Conservation (phyloP, 2,113 vertebrate species). For the Australoheros scitulus region DNA sequence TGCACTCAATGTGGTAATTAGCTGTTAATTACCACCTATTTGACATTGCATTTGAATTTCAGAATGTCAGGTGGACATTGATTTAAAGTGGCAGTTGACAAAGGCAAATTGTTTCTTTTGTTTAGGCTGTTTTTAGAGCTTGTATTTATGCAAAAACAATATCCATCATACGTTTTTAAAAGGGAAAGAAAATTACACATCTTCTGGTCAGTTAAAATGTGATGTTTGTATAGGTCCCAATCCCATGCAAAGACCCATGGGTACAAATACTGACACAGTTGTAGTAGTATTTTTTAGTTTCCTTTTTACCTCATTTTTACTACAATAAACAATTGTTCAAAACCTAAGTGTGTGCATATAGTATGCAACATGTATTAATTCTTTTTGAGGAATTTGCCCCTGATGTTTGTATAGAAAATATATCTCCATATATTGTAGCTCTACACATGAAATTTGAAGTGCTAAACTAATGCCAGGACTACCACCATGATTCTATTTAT, state of each 20-base stretch:
- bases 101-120: constrained; percentile 14
- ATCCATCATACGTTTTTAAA: constrained; percentile 36
- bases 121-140: constrained; percentile 2
- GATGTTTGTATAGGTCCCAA: constrained; percentile 7
- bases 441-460: background rate
- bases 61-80: background rate
- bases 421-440: constrained; percentile 11
- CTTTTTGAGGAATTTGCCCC: constrained; percentile 16
- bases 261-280: background rate
- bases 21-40: background rate
- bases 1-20: constrained; percentile 1
- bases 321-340: constrained; percentile 28
- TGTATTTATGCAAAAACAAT: constrained; percentile 31
- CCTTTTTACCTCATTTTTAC: constrained; percentile 27
- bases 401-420: background rate
- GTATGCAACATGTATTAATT: constrained; percentile 5
- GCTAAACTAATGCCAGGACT: constrained; percentile 39
- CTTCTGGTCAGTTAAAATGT: constrained; percentile 19
- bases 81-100: background rate
- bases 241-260: background rate
- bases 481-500: constrained; percentile 59
- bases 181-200: constrained; percentile 41
- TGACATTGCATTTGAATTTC: background rate
- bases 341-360: constrained; percentile 8
- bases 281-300: background rate